Conservation (phyloP, 1,140 invertebrate genomes). For the Drosophila bifasciata region DNA sequence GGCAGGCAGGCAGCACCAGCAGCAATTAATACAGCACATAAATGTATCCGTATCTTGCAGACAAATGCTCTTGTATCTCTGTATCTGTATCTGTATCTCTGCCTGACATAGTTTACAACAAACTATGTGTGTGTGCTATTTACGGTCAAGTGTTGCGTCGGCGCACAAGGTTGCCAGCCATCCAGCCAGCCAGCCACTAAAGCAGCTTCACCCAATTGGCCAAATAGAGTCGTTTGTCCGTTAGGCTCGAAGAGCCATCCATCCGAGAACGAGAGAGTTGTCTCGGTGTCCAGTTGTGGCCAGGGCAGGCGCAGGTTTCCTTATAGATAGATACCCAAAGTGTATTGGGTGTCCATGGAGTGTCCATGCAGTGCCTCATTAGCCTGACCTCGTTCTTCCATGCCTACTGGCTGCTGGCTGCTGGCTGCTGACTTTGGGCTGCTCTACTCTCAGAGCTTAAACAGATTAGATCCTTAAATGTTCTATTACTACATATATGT, state of each 20-base stretch:
- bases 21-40: conserved; percentile 64
- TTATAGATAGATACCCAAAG: conserved; percentile 36
- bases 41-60: conserved; percentile 43
- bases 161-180: conserved; percentile 56
- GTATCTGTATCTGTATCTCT: conserved; percentile 30
- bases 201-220: conserved; percentile 75
- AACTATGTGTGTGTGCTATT: conserved; percentile 60
- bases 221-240: conserved; percentile 69
- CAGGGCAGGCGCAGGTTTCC: conserved; percentile 53
- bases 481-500: no score
- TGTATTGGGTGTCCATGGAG: neutral
- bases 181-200: conserved; percentile 6
- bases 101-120: conserved; percentile 58
- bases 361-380: conserved; percentile 44
- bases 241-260: conserved; percentile 24
- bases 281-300: neutral
- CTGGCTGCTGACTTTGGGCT: neutral
- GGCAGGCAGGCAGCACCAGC: neutral
- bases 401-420: conserved; percentile 7
- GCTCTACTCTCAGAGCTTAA: no score
- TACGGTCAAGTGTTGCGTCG: conserved; percentile 71
- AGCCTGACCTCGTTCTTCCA: conserved; percentile 56
- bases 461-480: conserved; percentile 27
- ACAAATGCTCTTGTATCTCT: conserved; percentile 31
- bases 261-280: conserved; percentile 22